Percentiles rank a stretch among this genome's conserved stretches.
phyloP scores from a whole-genome alignment of 2,113 vertebrate genomes.

The Astatotilapia flaviijosephi region DNA sequence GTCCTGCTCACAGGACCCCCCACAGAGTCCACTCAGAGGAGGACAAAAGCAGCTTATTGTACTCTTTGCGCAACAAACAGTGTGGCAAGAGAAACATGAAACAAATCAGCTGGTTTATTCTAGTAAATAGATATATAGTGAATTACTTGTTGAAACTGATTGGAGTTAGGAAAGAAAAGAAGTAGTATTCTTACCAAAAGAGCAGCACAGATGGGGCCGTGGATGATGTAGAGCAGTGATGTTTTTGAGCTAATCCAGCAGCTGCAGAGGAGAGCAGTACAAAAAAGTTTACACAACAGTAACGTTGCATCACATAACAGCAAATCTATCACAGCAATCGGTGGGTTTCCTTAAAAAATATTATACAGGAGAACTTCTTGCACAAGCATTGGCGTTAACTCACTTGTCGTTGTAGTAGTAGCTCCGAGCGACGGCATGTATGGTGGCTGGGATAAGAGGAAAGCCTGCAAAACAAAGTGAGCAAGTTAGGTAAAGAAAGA shows the following conservation, averaged over 20 bases:
- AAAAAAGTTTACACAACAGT: not conserved
- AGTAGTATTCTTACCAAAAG: conserved; percentile 77
- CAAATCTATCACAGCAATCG: not conserved
- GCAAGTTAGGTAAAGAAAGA: not conserved
- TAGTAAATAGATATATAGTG: not conserved
- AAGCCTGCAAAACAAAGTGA: conserved; percentile 75
- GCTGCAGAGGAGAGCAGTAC: conserved; percentile 57
- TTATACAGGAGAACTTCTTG: not conserved
- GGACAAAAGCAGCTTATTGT: not conserved
- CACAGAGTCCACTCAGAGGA: not conserved
- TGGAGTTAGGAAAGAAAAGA: not conserved
- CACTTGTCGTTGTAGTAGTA: conserved; percentile 98
- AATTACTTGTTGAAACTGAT: not conserved
- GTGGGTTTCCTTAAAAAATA: not conserved
- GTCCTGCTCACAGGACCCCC: not conserved
- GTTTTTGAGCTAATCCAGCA: conserved; percentile 99
- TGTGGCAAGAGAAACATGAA: not conserved
- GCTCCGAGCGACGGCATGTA: conserved; percentile 87
- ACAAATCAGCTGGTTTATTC: not conserved
- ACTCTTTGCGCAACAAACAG: conserved; percentile 7
- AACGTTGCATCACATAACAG: not conserved
- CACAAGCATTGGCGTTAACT: conserved; percentile 15
- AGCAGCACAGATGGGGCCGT: conserved; percentile 95
- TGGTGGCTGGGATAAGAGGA: conserved; percentile 88
- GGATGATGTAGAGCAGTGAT: conserved; percentile 94